Conservation (phyloP, 2,888 invertebrate species). For the Leptarthrus brevirostris region DNA sequence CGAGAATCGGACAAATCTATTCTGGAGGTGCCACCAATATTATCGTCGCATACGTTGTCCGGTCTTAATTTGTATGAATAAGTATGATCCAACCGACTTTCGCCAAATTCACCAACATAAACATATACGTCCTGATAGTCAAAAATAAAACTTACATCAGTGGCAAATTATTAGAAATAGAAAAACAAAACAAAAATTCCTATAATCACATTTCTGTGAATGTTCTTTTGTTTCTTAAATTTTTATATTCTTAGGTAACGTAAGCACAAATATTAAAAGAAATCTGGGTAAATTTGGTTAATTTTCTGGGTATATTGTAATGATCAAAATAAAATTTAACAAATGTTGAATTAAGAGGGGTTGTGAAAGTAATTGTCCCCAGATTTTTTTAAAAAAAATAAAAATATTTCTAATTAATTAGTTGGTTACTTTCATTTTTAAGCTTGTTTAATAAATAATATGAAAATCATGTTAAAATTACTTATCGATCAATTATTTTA, state of each 20-base stretch:
- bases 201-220: constrained; percentile 24
- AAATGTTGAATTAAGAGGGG: background rate
- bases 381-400: background rate
- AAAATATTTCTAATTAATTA: background rate
- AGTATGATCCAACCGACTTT: constrained; percentile 63
- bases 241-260: constrained; percentile 20
- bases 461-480: too few relatives aligned
- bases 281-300: background rate
- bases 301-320: constrained; percentile 5
- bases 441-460: background rate
- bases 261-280: constrained; percentile 7
- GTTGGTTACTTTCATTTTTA: background rate
- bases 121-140: constrained; percentile 60
- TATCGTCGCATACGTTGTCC: constrained; percentile 65
- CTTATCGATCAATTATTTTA: constrained; percentile 45
- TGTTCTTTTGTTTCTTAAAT: constrained; percentile 12
- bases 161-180: background rate
- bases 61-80: constrained; percentile 66
- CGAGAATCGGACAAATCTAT: constrained; percentile 65
- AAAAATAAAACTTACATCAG: too few relatives aligned
- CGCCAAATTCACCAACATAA: constrained; percentile 65
- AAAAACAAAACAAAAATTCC: constrained; percentile 27
- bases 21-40: constrained; percentile 67
- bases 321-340: background rate
- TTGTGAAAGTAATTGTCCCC: background rate